Conservation (phyloP, 1,140 invertebrate species). For the Vanessa tameamea region DNA sequence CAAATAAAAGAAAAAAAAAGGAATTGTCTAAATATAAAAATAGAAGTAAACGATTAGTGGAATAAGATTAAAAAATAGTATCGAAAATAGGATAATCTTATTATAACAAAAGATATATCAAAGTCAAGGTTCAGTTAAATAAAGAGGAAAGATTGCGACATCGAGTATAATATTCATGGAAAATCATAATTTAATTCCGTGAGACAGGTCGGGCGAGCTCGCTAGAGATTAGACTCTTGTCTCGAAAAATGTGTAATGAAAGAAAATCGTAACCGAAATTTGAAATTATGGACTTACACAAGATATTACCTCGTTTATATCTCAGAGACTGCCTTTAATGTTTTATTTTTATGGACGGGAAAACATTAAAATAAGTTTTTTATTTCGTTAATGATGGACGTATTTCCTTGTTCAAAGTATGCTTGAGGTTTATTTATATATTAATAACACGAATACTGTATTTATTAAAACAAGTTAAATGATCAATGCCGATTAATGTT, state of each 20-base stretch:
- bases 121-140: constrained; percentile 59
- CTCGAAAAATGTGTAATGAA: constrained; percentile 71
- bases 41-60: too few relatives aligned
- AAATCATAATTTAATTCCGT: constrained; percentile 76
- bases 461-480: background rate
- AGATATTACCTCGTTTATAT: constrained; percentile 60
- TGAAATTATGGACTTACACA: constrained; percentile 65
- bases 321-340: constrained; percentile 30
- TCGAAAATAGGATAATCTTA: constrained; percentile 1
- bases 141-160: constrained; percentile 72
- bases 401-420: constrained; percentile 1
- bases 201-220: constrained; percentile 61
- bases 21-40: too few relatives aligned
- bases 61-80: background rate
- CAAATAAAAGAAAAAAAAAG: too few relatives aligned
- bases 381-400: constrained; percentile 11
- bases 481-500: background rate
- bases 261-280: constrained; percentile 62
- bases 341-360: constrained; percentile 28
- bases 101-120: constrained; percentile 45
- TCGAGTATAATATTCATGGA: constrained; percentile 77
- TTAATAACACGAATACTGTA: background rate
- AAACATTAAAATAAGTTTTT: constrained; percentile 17
- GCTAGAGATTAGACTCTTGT: constrained; percentile 68
- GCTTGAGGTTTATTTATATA: background rate